A percentile compares a stretch with the other conserved stretches of the same genome.
Evolutionary conservation across 53 echinoderm and acorn worm genomes (phyloP).

Genomic region (Apostichopus leukothele): DNA sequence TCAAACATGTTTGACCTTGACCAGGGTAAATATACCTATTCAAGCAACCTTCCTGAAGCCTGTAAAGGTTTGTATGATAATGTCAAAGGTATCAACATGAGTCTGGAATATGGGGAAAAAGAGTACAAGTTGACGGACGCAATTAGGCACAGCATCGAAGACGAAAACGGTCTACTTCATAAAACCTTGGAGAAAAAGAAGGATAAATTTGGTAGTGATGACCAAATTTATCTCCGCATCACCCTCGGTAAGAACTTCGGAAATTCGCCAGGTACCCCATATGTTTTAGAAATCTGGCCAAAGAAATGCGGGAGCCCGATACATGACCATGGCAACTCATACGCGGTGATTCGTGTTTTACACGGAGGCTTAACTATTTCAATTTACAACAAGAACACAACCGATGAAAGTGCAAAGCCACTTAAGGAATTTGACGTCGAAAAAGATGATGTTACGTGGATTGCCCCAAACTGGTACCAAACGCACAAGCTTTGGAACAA

Average conservation of each 20-base stretch:
- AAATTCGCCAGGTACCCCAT: conserved; percentile 26
- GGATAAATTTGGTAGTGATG: conserved; percentile 1
- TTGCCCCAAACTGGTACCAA: conserved; percentile 30
- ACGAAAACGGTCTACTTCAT: neutral
- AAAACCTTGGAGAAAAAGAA: conserved; percentile 12
- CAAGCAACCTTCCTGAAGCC: conserved; percentile 5
- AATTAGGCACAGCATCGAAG: conserved; percentile 24
- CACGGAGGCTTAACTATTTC: no score
- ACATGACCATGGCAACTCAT: no score
- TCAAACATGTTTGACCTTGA: conserved; percentile 24
- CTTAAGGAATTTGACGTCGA: no score
- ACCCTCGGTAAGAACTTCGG: conserved; percentile 14
- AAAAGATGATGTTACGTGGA: no score
- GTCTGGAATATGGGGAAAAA: neutral
- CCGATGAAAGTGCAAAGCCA: no score
- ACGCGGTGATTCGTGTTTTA: no score
- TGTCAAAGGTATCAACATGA: neutral
- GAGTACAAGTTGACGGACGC: conserved; percentile 13
- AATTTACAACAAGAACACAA: no score
- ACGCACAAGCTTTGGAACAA: conserved; percentile 28
- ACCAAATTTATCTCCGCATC: conserved; percentile 3
- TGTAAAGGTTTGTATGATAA: neutral
- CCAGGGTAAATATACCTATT: conserved; percentile 7
- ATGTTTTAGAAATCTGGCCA: conserved; percentile 26
- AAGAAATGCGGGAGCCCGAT: neutral